phyloP scores from a whole-genome alignment of 1,140 invertebrate genomes.

The Caenorhabditis inopinata region DNA sequence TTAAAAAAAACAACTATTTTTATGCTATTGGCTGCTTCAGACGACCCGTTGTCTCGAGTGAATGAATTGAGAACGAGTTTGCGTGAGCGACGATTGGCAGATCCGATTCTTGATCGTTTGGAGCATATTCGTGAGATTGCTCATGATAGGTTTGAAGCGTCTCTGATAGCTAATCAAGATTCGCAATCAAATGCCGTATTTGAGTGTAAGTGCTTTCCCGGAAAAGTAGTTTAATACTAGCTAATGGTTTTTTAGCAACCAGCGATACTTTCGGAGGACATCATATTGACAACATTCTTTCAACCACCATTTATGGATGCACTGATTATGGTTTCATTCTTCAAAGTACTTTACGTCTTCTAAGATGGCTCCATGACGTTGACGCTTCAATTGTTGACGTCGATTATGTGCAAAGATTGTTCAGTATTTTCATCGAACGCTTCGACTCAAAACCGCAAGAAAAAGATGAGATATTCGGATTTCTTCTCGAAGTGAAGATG shows the following conservation, averaged over 20 bases:
- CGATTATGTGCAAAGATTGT: neutral
- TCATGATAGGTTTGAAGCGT: neutral
- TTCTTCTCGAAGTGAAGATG: neutral
- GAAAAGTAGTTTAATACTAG: neutral
- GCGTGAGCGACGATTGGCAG: neutral
- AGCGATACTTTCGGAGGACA: neutral
- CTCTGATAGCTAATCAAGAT: neutral
- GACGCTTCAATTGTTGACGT: neutral
- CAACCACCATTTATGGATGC: neutral
- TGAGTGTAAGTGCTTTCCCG: neutral
- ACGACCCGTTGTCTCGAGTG: neutral
- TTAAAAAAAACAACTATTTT: no score
- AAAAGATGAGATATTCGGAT: constrained; percentile 4
- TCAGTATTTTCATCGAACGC: neutral
- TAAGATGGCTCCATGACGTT: neutral
- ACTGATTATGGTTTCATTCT: constrained; percentile 1
- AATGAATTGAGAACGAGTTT: neutral
- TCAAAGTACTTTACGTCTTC: neutral
- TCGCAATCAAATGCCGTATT: neutral
- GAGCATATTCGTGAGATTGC: neutral
- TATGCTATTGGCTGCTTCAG: neutral
- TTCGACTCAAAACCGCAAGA: neutral
- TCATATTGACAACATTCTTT: neutral
- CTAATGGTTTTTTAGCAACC: neutral
- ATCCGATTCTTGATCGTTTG: neutral